Conservation (phyloP, 2,113 vertebrate species). For the Dendropsophus ebraccatus region DNA sequence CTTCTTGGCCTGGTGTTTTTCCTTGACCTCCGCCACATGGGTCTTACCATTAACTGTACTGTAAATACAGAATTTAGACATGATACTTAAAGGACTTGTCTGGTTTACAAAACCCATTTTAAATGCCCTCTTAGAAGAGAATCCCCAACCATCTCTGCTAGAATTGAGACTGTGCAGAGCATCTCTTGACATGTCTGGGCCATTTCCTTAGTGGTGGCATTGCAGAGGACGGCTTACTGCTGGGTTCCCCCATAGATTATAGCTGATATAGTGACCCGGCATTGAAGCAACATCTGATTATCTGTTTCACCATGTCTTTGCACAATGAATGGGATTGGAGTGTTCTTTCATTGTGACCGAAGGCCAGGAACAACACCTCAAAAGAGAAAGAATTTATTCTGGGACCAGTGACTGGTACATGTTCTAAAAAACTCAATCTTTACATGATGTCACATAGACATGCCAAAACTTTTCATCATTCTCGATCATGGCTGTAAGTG, state of each 20-base stretch:
- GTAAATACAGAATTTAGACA: slow-evolving; percentile 26
- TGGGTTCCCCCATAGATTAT: background rate
- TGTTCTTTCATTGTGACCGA: too few relatives aligned
- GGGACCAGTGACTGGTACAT: too few relatives aligned
- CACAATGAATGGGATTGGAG: too few relatives aligned
- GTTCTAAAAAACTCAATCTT: too few relatives aligned
- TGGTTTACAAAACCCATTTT: background rate
- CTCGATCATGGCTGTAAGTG: too few relatives aligned
- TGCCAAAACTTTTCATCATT: too few relatives aligned
- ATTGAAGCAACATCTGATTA: too few relatives aligned
- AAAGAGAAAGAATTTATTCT: too few relatives aligned
- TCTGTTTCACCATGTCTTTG: too few relatives aligned
- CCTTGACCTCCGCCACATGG: slow-evolving; percentile 80
- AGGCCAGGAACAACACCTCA: too few relatives aligned
- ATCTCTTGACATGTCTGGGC: background rate
- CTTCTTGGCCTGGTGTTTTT: slow-evolving; percentile 82
- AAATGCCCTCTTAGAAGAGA: background rate
- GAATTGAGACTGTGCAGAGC: background rate
- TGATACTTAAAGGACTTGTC: background rate
- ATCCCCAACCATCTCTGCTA: background rate
- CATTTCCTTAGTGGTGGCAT: background rate
- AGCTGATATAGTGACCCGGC: too few relatives aligned
- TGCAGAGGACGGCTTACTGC: background rate
- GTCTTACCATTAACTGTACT: slow-evolving; percentile 77
- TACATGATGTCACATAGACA: too few relatives aligned